Evolutionary conservation across 2,888 invertebrate genomes (phyloP).

Genomic region (Kryphioiulus occultus): DNA sequence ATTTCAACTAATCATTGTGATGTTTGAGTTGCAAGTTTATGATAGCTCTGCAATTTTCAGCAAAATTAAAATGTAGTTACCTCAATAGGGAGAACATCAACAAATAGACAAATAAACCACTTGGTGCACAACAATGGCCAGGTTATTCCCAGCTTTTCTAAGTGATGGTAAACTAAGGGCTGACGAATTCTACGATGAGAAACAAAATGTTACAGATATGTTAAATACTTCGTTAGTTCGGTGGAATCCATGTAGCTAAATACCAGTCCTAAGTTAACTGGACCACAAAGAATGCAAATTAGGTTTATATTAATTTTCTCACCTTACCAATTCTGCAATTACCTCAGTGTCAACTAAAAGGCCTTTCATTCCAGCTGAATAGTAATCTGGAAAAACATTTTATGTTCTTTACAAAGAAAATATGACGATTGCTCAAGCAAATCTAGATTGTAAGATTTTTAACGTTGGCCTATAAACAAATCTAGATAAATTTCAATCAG

Average conservation of each 20-base stretch:
- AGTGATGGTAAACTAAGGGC: slow-evolving; percentile 81
- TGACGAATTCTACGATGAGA: slow-evolving; percentile 71
- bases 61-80: slow-evolving; percentile 62
- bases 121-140: slow-evolving; percentile 93
- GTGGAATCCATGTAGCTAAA: not conserved
- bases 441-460: too few relatives aligned
- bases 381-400: slow-evolving; percentile 70
- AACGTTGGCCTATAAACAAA: too few relatives aligned
- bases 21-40: too few relatives aligned
- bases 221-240: not conserved
- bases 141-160: slow-evolving; percentile 80
- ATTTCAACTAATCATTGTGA: too few relatives aligned
- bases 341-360: slow-evolving; percentile 89
- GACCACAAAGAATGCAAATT: not conserved
- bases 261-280: not conserved
- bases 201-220: not conserved
- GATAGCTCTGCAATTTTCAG: too few relatives aligned
- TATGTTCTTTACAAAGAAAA: too few relatives aligned
- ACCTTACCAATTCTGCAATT: slow-evolving; percentile 81
- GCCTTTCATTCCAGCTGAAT: slow-evolving; percentile 88
- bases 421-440: too few relatives aligned
- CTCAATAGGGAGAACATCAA: slow-evolving; percentile 91
- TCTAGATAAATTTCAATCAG: too few relatives aligned
- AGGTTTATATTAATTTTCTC: slow-evolving; percentile 55
- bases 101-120: slow-evolving; percentile 94